Percentiles rank a stretch among this genome's conserved stretches.
phyloP scores from a whole-genome alignment of 1,140 invertebrate genomes.

The Drosophila tsacasi region DNA sequence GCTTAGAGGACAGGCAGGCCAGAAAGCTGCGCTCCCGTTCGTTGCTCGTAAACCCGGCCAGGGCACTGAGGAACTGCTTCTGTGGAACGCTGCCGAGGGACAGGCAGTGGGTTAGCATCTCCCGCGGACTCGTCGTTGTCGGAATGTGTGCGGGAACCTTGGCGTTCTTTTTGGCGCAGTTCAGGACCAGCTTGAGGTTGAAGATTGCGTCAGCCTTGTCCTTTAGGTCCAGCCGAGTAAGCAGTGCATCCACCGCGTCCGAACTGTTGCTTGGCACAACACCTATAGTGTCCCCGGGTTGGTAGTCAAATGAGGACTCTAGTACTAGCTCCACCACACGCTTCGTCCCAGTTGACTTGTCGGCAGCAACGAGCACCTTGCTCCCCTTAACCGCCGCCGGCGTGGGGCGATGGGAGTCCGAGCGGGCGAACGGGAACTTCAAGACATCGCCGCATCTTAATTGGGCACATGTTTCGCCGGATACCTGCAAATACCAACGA shows the following conservation, averaged over 20 bases:
- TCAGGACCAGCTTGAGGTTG: constrained; percentile 30
- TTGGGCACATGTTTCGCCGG: constrained; percentile 41
- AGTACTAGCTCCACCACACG: constrained; percentile 65
- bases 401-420: constrained; percentile 3
- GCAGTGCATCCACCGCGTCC: constrained; percentile 35
- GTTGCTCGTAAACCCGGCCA: constrained; percentile 55
- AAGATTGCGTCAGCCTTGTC: constrained; percentile 53
- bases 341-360: constrained; percentile 48
- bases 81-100: constrained; percentile 80
- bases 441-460: constrained; percentile 43
- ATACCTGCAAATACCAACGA: constrained; percentile 4
- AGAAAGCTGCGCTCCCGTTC: constrained; percentile 56
- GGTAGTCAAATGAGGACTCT: constrained; percentile 35
- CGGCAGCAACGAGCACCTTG: constrained; percentile 46
- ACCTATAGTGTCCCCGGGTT: constrained; percentile 75
- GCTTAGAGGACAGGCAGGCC: constrained; percentile 67
- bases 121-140: constrained; percentile 56
- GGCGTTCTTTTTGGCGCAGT: constrained; percentile 62
- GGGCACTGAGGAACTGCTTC: constrained; percentile 79
- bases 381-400: constrained; percentile 33
- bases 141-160: constrained; percentile 85
- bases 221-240: constrained; percentile 47
- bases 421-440: constrained; percentile 64
- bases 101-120: constrained; percentile 82
- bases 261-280: constrained; percentile 63